A percentile compares a stretch with the other conserved stretches of the same genome.
phyloP scores from a whole-genome alignment of 2,113 vertebrate genomes.

The Cisticola juncidis region DNA sequence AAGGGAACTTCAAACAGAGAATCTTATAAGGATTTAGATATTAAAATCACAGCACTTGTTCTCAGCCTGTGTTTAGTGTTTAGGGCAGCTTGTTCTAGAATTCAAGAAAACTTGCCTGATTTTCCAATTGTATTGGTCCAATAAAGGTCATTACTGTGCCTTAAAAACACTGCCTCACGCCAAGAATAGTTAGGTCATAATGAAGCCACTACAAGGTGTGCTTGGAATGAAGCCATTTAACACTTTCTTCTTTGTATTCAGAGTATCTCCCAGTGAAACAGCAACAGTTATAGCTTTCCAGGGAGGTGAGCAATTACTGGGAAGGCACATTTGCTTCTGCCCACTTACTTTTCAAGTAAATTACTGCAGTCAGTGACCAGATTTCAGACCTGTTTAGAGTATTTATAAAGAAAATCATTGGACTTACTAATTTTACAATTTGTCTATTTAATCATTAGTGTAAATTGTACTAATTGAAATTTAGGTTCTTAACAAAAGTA shows the following conservation, averaged over 20 bases:
- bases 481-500: not conserved
- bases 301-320: not conserved
- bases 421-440: not conserved
- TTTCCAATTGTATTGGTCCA: not conserved
- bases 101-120: not conserved
- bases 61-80: not conserved
- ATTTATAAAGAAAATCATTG: conserved; percentile 35
- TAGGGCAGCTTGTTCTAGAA: not conserved
- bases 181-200: not conserved
- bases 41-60: not conserved
- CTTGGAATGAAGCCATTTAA: not conserved
- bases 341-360: conserved; percentile 35
- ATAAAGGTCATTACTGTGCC: not conserved
- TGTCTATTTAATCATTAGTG: not conserved
- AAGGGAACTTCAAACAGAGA: not conserved
- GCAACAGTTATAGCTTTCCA: conserved; percentile 29
- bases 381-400: conserved; percentile 21
- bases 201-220: not conserved
- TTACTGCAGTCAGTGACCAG: conserved; percentile 20
- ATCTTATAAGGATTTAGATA: not conserved
- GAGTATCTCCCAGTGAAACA: not conserved
- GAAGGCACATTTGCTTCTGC: not conserved
- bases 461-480: not conserved
- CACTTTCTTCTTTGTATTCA: not conserved
- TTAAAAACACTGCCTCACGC: not conserved